Conservation (phyloP, 2,113 vertebrate species). For the Centrocercus urophasianus region DNA sequence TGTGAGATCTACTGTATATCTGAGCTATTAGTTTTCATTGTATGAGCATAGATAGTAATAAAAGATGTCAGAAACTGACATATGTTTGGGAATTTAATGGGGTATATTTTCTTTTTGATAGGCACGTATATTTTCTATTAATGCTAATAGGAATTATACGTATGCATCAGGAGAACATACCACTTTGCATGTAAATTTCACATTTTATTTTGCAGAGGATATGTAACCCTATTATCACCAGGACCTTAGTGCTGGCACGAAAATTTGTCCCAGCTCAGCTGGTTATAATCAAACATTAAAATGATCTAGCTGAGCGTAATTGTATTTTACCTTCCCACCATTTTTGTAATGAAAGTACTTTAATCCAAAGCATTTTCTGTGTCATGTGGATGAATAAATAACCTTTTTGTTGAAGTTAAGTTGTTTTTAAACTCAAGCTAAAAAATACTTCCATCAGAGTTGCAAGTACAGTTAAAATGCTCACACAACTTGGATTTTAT, state of each 20-base stretch:
- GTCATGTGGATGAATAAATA: conserved; percentile 57
- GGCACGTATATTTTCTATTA: conserved; percentile 60
- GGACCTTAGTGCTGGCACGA: neutral
- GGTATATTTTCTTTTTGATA: conserved; percentile 48
- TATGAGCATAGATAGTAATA: neutral
- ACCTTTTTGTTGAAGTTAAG: conserved; percentile 7
- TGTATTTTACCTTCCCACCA: conserved; percentile 51
- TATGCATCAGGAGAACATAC: conserved; percentile 37
- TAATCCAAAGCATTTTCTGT: conserved; percentile 55
- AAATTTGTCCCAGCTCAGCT: neutral
- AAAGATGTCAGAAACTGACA: neutral
- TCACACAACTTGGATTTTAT: conserved; percentile 2
- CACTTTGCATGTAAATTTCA: conserved; percentile 64
- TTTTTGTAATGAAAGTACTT: conserved; percentile 58
- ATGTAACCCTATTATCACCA: conserved; percentile 36
- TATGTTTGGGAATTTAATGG: conserved; percentile 45
- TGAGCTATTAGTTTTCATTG: neutral
- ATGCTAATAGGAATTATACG: conserved; percentile 46
- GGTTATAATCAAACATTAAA: conserved; percentile 63
- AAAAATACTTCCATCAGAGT: conserved; percentile 9
- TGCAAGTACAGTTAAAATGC: conserved; percentile 19
- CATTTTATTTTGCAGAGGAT: conserved; percentile 52
- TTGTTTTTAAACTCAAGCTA: conserved; percentile 46
- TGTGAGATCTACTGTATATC: neutral
- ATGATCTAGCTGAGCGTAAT: conserved; percentile 45